Evolutionary conservation across 35 echinoderm and acorn worm species (phyloP).

Genomic region (Apostichopus japonicus): DNA sequence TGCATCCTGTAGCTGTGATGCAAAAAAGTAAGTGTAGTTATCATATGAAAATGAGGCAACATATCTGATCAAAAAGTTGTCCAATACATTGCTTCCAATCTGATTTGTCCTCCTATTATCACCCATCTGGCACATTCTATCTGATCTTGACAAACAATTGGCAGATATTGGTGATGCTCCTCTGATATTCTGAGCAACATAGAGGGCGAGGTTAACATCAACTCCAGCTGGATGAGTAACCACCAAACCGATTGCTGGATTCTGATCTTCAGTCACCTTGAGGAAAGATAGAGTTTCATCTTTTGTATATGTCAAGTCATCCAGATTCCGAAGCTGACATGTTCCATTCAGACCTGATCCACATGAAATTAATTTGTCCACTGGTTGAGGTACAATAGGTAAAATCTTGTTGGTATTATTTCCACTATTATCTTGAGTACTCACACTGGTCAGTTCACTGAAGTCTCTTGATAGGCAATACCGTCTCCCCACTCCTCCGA

Average conservation of each 20-base stretch:
- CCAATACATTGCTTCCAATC: neutral
- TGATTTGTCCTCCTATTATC: neutral
- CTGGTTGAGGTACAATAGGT: neutral
- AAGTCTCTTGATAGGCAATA: neutral
- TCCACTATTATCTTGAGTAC: neutral
- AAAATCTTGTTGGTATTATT: slow-evolving; percentile 2
- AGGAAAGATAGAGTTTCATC: neutral
- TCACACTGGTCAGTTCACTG: neutral
- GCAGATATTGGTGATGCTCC: too few species aligned
- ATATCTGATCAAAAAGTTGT: neutral
- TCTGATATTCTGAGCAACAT: too few species aligned
- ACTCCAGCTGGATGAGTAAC: too few species aligned
- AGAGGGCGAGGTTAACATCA: too few species aligned
- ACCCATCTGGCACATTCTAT: neutral
- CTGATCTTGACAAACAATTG: too few species aligned
- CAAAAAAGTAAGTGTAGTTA: neutral
- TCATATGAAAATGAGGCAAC: neutral
- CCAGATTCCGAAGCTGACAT: neutral
- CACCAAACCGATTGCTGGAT: neutral
- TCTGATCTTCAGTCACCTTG: neutral
- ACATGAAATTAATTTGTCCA: slow-evolving; percentile 5
- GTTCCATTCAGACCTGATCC: neutral
- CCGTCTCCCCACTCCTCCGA: too few species aligned
- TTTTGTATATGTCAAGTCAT: neutral
- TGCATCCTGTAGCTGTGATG: neutral